Percentiles rank a stretch among this genome's conserved stretches.
Conservation (phyloP, 2,888 invertebrate genomes). For the Isoperla grammatica region DNA sequence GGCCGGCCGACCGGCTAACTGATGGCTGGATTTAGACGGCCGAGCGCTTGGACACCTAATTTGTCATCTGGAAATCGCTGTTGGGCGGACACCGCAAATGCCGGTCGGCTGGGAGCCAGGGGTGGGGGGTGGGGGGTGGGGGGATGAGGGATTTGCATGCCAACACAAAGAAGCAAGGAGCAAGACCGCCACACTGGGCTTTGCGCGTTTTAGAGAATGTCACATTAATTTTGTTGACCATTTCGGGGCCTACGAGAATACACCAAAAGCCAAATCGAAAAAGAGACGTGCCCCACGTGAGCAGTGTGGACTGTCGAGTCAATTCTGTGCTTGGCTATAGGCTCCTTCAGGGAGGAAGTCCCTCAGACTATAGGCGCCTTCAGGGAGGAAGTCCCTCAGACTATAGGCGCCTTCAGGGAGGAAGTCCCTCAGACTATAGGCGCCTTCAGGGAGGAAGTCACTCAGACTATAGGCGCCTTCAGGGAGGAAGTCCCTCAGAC, state of each 20-base stretch:
- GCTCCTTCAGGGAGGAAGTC: too few relatives aligned
- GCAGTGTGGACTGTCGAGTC: too few relatives aligned
- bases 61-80: constrained; percentile 18
- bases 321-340: too few relatives aligned
- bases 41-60: constrained; percentile 9
- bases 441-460: too few relatives aligned
- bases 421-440: too few relatives aligned
- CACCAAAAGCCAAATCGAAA: constrained; percentile 1
- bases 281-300: constrained; percentile 15
- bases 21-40: constrained; percentile 17
- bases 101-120: not conserved
- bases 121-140: not conserved
- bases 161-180: constrained; percentile 10
- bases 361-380: too few relatives aligned
- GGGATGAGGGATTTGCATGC: constrained; percentile 18
- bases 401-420: too few relatives aligned
- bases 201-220: constrained; percentile 13
- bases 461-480: too few relatives aligned
- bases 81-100: constrained; percentile 15
- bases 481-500: too few relatives aligned
- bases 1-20: constrained; percentile 1
- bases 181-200: constrained; percentile 11
- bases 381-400: too few relatives aligned
- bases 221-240: constrained; percentile 20
- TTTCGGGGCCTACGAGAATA: constrained; percentile 1